phyloP scores from a whole-genome alignment of 2,797 vertebrate genomes.

The Spinibarbus caldwelli region DNA sequence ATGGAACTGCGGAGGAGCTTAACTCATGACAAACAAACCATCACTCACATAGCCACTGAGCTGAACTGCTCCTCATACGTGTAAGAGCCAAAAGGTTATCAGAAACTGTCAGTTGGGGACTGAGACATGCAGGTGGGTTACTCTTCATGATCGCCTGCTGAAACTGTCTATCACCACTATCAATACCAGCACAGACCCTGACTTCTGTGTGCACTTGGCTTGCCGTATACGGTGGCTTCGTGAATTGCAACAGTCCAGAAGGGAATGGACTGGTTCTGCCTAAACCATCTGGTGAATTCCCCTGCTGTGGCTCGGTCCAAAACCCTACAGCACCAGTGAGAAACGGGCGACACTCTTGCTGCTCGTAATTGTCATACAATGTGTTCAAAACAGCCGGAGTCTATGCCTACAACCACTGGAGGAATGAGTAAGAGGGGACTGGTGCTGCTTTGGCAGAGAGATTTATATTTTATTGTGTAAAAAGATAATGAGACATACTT shows the following conservation, averaged over 20 bases:
- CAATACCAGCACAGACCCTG: constrained; percentile 58
- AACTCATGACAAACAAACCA: constrained; percentile 11
- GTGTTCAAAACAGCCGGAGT: constrained; percentile 1
- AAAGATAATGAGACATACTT: background rate
- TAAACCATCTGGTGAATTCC: constrained; percentile 63
- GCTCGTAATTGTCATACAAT: background rate
- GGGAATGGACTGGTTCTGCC: constrained; percentile 68
- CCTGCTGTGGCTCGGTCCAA: constrained; percentile 53
- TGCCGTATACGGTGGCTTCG: constrained; percentile 56
- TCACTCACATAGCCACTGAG: constrained; percentile 12
- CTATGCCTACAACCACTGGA: background rate
- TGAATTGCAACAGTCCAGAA: constrained; percentile 54
- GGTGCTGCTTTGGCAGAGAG: no score
- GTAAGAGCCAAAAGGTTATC: constrained; percentile 44
- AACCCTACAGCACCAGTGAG: constrained; percentile 11
- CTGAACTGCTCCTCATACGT: constrained; percentile 11
- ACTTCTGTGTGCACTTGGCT: constrained; percentile 57
- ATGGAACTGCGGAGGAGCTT: constrained; percentile 5
- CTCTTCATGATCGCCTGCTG: constrained; percentile 8
- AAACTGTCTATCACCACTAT: constrained; percentile 33
- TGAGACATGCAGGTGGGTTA: constrained; percentile 1
- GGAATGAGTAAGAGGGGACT: background rate
- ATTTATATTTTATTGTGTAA: background rate
- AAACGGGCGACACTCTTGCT: background rate
- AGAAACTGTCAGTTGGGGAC: constrained; percentile 38